Conservation (phyloP, 2,113 vertebrate species). For the Microtus montanus region DNA sequence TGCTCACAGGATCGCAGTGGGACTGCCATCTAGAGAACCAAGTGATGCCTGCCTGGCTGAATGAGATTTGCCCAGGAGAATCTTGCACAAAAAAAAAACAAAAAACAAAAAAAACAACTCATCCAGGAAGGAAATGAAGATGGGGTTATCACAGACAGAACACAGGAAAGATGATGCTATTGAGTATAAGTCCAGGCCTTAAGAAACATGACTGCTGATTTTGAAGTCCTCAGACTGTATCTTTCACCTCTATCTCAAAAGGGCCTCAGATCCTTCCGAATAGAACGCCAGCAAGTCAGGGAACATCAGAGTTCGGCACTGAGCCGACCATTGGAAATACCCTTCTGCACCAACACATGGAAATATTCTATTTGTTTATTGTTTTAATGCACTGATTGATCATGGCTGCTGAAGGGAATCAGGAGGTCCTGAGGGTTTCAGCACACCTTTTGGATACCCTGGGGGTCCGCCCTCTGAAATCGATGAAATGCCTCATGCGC, state of each 20-base stretch:
- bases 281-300: background rate
- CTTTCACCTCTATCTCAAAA: background rate
- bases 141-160: fast-evolving
- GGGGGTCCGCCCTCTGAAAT: slow-evolving; percentile 47
- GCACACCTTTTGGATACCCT: slow-evolving; percentile 48
- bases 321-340: background rate
- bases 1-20: too few relatives aligned
- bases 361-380: slow-evolving; percentile 51
- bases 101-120: background rate
- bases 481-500: background rate
- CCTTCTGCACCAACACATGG: slow-evolving; percentile 42
- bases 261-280: background rate
- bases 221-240: background rate
- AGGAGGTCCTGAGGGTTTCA: slow-evolving; percentile 17
- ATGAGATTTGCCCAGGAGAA: background rate
- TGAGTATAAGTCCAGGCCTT: background rate
- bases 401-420: slow-evolving; percentile 27
- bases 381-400: slow-evolving; percentile 50
- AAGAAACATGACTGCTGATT: fast-evolving
- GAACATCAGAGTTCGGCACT: background rate
- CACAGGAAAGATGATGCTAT: background rate
- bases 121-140: background rate
- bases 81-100: background rate
- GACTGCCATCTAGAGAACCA: background rate
- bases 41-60: background rate